A percentile compares a stretch with the other conserved stretches of the same genome.
These are phyloP conservation scores for Marmota flaviventris DNA, from an alignment of 2,113 vertebrate species.

Conservation along the genomic window DNA sequence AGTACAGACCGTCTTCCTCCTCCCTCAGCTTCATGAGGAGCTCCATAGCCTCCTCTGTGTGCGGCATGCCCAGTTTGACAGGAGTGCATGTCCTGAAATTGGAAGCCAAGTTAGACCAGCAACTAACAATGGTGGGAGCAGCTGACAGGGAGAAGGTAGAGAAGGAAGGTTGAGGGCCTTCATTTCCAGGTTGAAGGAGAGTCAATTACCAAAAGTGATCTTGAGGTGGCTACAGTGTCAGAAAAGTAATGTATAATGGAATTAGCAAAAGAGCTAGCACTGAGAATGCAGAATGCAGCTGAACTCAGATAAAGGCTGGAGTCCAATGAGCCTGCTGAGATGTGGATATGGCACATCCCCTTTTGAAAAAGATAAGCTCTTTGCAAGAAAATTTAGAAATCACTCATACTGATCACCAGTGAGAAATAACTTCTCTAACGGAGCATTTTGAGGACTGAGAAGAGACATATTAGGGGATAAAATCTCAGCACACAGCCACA, in stretches of 20 bases:
- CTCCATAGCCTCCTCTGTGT: conserved; percentile 97
- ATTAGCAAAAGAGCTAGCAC: conserved; percentile 93
- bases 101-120: conserved; percentile 98
- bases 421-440: conserved; percentile 87
- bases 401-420: conserved; percentile 88
- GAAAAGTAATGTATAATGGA: conserved; percentile 99
- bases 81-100: conserved; percentile 95
- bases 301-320: conserved; percentile 94
- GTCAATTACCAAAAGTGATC: conserved; percentile 99
- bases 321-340: conserved; percentile 88
- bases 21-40: conserved; percentile 99
- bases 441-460: conserved; percentile 90
- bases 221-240: conserved; percentile 98
- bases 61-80: conserved; percentile 97
- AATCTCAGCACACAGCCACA: conserved; percentile 88
- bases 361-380: conserved; percentile 93
- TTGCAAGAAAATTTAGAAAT: conserved; percentile 92
- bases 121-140: conserved; percentile 96
- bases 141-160: conserved; percentile 98
- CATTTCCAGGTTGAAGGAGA: conserved; percentile 99
- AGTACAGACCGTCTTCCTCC: conserved; percentile 96
- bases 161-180: conserved; percentile 98
- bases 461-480: conserved; percentile 88
- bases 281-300: conserved; percentile 92
- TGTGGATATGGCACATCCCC: conserved; percentile 89